Conservation (phyloP, 2,797 vertebrate genomes). For the Margarornis squamiger region DNA sequence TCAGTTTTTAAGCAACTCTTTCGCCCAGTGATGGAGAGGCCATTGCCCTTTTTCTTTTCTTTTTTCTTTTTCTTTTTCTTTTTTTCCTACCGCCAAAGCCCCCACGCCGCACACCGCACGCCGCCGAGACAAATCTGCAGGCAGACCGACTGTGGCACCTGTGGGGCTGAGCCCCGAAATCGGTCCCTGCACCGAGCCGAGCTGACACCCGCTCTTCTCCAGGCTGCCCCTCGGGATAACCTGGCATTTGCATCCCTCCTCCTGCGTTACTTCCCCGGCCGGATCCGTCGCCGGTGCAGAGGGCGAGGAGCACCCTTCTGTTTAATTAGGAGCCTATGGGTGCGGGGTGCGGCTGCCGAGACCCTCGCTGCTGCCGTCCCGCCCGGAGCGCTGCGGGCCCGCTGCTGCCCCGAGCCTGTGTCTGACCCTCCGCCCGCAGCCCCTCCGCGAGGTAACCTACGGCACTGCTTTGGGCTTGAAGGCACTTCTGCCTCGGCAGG, state of each 20-base stretch:
- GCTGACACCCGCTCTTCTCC: neutral
- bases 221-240: neutral
- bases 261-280: neutral
- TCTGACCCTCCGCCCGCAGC: neutral
- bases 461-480: neutral
- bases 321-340: neutral
- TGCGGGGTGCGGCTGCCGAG: neutral
- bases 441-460: neutral
- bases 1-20: neutral
- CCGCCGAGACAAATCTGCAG: neutral
- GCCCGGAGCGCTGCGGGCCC: neutral
- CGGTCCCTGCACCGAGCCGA: neutral
- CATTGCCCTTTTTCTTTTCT: neutral
- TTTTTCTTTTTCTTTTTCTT: neutral
- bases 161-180: neutral
- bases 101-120: neutral
- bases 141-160: neutral
- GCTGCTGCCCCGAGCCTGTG: neutral
- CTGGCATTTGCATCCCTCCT: neutral
- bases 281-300: neutral
- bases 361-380: neutral
- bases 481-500: neutral
- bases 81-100: neutral
- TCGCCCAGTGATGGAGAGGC: neutral
- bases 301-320: fast-evolving